Conservation (phyloP, 1,140 invertebrate species). For the Varroa destructor region DNA sequence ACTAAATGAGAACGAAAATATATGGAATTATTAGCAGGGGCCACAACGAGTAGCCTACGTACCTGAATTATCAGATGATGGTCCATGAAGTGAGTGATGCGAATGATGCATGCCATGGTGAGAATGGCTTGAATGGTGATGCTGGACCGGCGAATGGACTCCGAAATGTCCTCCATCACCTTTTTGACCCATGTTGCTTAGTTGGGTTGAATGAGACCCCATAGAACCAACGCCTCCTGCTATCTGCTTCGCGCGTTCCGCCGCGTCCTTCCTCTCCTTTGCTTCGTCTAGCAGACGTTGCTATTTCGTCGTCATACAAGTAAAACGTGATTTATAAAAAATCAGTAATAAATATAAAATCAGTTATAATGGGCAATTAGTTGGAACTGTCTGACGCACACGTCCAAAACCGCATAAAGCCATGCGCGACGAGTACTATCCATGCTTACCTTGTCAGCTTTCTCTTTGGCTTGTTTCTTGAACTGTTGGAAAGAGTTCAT, state of each 20-base stretch:
- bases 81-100: conserved; percentile 11
- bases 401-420: too few species aligned
- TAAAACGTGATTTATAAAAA: too few species aligned
- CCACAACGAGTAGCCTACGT: neutral
- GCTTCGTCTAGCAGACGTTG: conserved; percentile 25
- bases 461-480: conserved; percentile 86
- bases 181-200: too few species aligned
- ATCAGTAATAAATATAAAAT: too few species aligned
- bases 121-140: too few species aligned
- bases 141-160: neutral
- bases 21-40: too few species aligned
- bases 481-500: conserved; percentile 55
- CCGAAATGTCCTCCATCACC: conserved; percentile 8
- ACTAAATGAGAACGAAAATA: too few species aligned
- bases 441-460: conserved; percentile 50
- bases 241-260: conserved; percentile 22
- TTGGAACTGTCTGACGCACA: too few species aligned
- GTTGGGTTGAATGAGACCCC: neutral
- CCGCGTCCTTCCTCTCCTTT: conserved; percentile 14
- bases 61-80: conserved; percentile 26
- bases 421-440: too few species aligned
- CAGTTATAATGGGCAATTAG: too few species aligned
- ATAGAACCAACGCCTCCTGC: conserved; percentile 4
- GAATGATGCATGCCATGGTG: neutral
- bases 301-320: neutral